Evolutionary conservation across 2,888 invertebrate species (phyloP), one percentile per base, ranked within the genome.

Genomic region (Drosophila koepferae): DNA sequence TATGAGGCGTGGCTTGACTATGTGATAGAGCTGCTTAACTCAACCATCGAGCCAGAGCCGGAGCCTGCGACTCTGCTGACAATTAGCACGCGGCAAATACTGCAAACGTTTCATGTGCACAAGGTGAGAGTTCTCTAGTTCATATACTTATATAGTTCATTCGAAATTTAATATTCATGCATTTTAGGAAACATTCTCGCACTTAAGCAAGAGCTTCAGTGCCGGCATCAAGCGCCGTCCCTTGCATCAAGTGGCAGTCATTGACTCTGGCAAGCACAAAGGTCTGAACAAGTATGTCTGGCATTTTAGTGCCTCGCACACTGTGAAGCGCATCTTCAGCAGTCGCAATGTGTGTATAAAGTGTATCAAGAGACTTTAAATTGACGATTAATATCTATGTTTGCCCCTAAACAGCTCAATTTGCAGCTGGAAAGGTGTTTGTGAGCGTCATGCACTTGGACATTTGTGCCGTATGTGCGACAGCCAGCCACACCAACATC

Each of bases 21-120:
- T 85, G 95, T 96, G 16, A 96, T 96, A 12, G 97, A 97, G 91
- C 94, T 95, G 31, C 95, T 97, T 61, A 97, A 97, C 92, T 95
- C 95, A 77, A 95, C 95, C 16, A 95, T 97, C 95, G 95, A 73
- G 14, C 89, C 86, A n/a, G 49, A 38, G 1, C 20, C 58, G 2
- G 49, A 38, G 1, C 20, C 58, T 0, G n/a, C 18, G 5, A 12
- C 43, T 1, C 54, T 31, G 2, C 55, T 51, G 48, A 18, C 68
- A 18, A 10, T 69, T 2, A 61, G 31, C 59, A 67, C 23, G 2
- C 80, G 74, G 1, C 53, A 53, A 10, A 95, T 96, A 41, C 95
- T 95, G 0, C 93, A 96, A 31, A 94, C 95, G 14, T 96, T 96
- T 91, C 95, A 95, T 90, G 95, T 96, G 46, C 96, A 96, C 10